Percentiles rank a stretch among this genome's conserved stretches.
These are phyloP conservation scores for Drosophila crucigera DNA, from an alignment of 2,888 invertebrate species.

Conservation along the genomic window DNA sequence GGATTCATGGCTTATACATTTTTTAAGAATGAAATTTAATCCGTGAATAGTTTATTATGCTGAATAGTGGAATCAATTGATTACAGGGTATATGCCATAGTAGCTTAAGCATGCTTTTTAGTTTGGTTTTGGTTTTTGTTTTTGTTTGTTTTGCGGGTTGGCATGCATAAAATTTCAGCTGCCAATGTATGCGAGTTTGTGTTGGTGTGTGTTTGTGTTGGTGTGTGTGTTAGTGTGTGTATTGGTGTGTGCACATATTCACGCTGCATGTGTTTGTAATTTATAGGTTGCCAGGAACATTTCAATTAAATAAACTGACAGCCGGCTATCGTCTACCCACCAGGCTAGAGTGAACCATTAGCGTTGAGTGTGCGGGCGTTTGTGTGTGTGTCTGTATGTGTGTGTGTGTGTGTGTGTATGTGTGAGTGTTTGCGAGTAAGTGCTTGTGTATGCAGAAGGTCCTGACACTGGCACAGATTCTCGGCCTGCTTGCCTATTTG, in stretches of 20 bases:
- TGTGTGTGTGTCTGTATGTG: background rate
- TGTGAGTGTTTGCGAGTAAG: constrained; percentile 2
- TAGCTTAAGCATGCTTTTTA: background rate
- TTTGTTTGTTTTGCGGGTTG: constrained; percentile 58
- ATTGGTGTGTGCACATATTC: constrained; percentile 32
- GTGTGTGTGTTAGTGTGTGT: constrained; percentile 3
- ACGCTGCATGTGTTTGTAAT: constrained; percentile 66
- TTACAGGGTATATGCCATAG: constrained; percentile 26
- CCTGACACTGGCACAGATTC: constrained; percentile 43
- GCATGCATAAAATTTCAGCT: constrained; percentile 66
- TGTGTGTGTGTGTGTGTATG: background rate
- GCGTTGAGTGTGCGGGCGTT: background rate
- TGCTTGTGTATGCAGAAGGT: constrained; percentile 9
- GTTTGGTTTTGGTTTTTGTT: constrained; percentile 47
- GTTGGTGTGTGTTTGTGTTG: background rate
- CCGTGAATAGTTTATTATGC: background rate
- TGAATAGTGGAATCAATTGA: background rate
- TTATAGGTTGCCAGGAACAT: constrained; percentile 74
- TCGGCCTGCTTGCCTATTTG: constrained; percentile 37
- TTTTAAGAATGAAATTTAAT: background rate
- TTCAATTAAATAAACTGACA: constrained; percentile 79
- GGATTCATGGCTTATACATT: background rate
- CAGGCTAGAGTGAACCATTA: constrained; percentile 42
- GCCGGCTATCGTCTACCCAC: constrained; percentile 51
- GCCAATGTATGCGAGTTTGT: constrained; percentile 51